These are phyloP conservation scores for Porphyrio hochstetteri DNA, from an alignment of 2,113 vertebrate species.

Conservation along the genomic window DNA sequence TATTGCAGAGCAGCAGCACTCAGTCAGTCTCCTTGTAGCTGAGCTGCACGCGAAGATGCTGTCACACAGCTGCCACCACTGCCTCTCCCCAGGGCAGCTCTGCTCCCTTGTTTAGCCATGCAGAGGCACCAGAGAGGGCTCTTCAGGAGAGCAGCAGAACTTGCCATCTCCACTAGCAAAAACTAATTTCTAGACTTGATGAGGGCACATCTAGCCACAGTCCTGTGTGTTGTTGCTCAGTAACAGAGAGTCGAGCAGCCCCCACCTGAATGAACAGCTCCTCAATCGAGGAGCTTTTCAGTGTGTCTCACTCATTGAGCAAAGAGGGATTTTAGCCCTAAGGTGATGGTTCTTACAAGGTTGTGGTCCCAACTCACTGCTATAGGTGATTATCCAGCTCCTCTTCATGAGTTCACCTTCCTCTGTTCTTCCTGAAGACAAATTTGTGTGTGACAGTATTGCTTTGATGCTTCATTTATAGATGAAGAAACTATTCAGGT, in stretches of 20 bases:
- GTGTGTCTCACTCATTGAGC: not conserved
- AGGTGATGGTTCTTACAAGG: accelerated
- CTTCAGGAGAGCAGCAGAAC: not conserved
- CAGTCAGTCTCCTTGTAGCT: accelerated
- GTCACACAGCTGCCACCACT: accelerated
- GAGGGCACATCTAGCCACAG: not conserved
- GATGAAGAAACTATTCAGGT: not conserved
- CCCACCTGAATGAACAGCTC: accelerated
- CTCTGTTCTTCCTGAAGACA: not conserved
- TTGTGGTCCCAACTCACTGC: not conserved
- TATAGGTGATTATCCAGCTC: not conserved
- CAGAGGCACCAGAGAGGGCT: accelerated
- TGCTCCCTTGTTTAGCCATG: not conserved
- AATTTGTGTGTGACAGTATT: not conserved
- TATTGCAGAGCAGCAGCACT: not conserved
- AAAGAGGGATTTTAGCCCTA: not conserved
- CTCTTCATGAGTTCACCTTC: not conserved
- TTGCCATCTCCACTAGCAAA: not conserved
- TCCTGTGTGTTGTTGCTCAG: not conserved
- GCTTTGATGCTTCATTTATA: not conserved
- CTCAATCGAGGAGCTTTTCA: not conserved
- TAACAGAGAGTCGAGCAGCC: not conserved
- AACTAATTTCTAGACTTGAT: not conserved
- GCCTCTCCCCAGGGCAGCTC: not conserved
- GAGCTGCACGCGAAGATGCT: accelerated